Conservation (phyloP, 1,140 invertebrate genomes). For the Luehdorfia chinensis region DNA sequence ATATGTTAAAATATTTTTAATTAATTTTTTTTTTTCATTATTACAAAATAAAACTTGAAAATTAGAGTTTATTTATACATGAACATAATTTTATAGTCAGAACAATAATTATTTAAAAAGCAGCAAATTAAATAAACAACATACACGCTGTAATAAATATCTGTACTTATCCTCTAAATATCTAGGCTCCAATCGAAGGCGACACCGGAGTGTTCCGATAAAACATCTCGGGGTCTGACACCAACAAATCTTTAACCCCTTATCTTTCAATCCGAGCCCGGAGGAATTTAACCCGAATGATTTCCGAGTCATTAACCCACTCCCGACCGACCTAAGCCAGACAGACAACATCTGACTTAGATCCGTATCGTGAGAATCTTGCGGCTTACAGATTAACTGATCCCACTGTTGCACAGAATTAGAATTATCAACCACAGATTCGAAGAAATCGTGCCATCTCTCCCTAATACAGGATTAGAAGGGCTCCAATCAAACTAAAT, state of each 20-base stretch:
- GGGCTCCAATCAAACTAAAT: conserved; percentile 72
- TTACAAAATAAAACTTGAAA: no score
- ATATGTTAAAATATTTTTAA: no score
- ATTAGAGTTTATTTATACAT: no score
- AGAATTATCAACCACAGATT: conserved; percentile 66
- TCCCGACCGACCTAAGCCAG: conserved; percentile 64
- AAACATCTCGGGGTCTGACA: conserved; percentile 47
- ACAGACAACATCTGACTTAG: conserved; percentile 72
- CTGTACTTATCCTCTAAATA: no score
- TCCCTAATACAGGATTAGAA: conserved; percentile 60
- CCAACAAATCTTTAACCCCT: conserved; percentile 69
- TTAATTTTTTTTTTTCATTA: no score
- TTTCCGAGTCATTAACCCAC: conserved; percentile 74
- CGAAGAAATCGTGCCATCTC: conserved; percentile 72
- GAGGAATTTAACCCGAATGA: conserved; percentile 69
- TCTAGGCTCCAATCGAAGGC: no score
- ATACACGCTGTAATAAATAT: no score
- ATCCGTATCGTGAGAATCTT: conserved; percentile 67
- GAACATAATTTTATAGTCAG: no score
- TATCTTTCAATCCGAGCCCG: conserved; percentile 69
- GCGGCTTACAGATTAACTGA: conserved; percentile 66
- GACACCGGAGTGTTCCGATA: conserved; percentile 20
- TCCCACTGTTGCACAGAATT: conserved; percentile 52
- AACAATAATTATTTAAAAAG: no score
- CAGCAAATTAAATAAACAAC: no score